phyloP scores from a whole-genome alignment of 2,113 vertebrate species.

The Bujurquina vittata region DNA sequence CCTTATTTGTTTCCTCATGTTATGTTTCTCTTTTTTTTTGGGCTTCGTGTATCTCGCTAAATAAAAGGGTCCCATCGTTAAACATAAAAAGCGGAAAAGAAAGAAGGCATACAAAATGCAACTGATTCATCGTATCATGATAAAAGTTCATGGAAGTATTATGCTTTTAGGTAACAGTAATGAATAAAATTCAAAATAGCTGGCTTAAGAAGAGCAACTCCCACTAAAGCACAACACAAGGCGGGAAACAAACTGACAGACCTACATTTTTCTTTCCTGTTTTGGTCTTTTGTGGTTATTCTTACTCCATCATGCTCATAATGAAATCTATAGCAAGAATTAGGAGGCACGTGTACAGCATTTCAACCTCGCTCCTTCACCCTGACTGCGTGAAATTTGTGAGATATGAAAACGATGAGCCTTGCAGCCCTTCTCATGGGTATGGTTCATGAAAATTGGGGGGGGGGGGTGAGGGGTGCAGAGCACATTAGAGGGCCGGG shows the following conservation, averaged over 20 bases:
- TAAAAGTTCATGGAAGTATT: not conserved
- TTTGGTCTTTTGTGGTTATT: not conserved
- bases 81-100: not conserved
- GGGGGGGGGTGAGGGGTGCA: not conserved
- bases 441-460: constrained; percentile 36
- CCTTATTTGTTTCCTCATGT: not conserved
- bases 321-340: constrained; percentile 4
- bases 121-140: not conserved
- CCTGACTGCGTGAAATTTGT: constrained; percentile 27
- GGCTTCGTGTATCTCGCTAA: not conserved
- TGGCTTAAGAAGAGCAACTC: not conserved
- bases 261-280: not conserved
- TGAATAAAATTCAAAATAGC: not conserved
- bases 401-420: constrained; percentile 28
- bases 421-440: constrained; percentile 39
- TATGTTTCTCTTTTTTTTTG: not conserved
- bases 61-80: not conserved
- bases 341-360: constrained; percentile 18
- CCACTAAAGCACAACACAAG: not conserved
- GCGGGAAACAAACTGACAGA: not conserved
- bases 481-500: constrained; percentile 19
- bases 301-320: not conserved
- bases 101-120: not conserved
- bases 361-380: constrained; percentile 39
- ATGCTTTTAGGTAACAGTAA: not conserved